Base-by-base conservation (phyloP, 2,113 vertebrate species). In the Urocolius indicus region DNA sequence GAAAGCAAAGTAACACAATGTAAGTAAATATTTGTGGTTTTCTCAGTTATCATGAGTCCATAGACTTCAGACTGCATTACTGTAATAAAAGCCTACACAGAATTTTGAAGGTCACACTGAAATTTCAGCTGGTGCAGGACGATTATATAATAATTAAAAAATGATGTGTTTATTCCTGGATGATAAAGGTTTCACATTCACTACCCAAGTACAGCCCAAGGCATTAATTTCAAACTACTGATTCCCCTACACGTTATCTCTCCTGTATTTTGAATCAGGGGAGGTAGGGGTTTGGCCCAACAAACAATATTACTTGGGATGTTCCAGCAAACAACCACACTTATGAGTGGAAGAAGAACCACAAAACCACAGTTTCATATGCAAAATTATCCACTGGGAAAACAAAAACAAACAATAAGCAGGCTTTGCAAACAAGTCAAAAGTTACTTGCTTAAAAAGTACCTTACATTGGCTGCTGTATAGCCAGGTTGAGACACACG, bases 91-190 rank as follows among this genome's bases (percentile, higher is more conserved):
- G 38, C 48, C 82, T 52, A 24, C 30, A 21, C 7, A 30, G 20
- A 95, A 68, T 18, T 68, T 17, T 75, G 36, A 96, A 95, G 85
- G 90, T 88, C 73, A 89, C 30, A 17, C 57, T 81, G 58, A 71
- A 89, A 66, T 72, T 90, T 84, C 90, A 94, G 19, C 27, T 26
- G 20, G 23, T 38, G 30, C 72, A 93, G 57, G 34, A 51, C 13
- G 13, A 66, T 91, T 84, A 80, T 16, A 75, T 45, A 90, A 68
- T 8, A 8, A 58, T 21, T 1, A 69, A 16, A 48, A 80, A 14
- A 19, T 24, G 32, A 4, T 14, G 46, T 49, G 46, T 87, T 81
- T 61, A 73, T 54, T 92, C 51, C 75, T 76, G 11, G 20, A 73
- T 3, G 9, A 63, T 20, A 74, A 84, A 5, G 21, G 41, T 51